These are phyloP conservation scores for Meteorus sp. DNA, from an alignment of 1,140 invertebrate genomes.

Conservation along the genomic window DNA sequence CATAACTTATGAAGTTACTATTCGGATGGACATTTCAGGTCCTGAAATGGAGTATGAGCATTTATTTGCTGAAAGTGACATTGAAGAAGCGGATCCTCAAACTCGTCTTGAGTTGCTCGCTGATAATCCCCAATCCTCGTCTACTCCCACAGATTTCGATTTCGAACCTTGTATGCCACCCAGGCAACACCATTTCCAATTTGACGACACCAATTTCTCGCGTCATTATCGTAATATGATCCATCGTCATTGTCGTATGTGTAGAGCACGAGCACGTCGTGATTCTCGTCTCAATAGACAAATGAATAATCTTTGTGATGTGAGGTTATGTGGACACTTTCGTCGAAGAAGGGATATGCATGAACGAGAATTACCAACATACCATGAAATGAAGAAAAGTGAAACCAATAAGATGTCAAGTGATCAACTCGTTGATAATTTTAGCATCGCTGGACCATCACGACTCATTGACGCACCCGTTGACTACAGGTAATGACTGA, in stretches of 20 bases:
- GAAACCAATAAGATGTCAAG: conserved; percentile 36
- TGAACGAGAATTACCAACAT: conserved; percentile 33
- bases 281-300: conserved; percentile 27
- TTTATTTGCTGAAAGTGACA: conserved; percentile 60
- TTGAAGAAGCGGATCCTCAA: conserved; percentile 53
- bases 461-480: conserved; percentile 46
- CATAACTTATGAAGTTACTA: too few species aligned
- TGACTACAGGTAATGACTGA: conserved; percentile 37
- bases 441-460: conserved; percentile 51
- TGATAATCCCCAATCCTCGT: conserved; percentile 36
- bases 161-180: conserved; percentile 31
- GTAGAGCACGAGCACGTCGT: conserved; percentile 36
- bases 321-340: conserved; percentile 35
- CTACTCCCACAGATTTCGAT: conserved; percentile 35
- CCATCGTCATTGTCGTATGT: conserved; percentile 43
- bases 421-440: conserved; percentile 34
- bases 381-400: conserved; percentile 39
- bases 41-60: conserved; percentile 60
- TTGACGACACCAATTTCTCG: neutral
- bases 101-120: conserved; percentile 39
- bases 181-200: neutral
- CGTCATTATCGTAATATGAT: too few species aligned
- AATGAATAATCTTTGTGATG: conserved; percentile 28
- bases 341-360: conserved; percentile 36
- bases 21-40: conserved; percentile 33